phyloP scores from a whole-genome alignment of 2,797 vertebrate species.

The Cercopithecus diana region DNA sequence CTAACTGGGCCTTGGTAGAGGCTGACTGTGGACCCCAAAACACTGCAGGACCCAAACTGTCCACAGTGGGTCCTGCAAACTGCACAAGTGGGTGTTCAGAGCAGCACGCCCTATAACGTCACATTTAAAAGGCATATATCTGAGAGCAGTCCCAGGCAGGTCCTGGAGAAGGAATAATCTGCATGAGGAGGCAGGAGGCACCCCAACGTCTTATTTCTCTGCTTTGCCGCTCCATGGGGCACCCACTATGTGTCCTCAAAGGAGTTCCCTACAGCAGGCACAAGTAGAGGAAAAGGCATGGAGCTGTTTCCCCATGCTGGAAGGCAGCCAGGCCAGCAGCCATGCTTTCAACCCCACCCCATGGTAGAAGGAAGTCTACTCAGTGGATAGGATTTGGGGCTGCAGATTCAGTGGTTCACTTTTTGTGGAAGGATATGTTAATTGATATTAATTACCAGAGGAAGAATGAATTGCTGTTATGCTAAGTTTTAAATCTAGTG shows the following conservation, averaged over 20 bases:
- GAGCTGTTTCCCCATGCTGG: fast-evolving
- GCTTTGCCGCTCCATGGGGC: fast-evolving
- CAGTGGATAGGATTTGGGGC: neutral
- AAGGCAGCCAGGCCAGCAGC: neutral
- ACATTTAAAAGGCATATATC: neutral
- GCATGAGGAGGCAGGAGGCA: fast-evolving
- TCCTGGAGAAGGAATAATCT: neutral
- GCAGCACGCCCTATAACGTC: fast-evolving
- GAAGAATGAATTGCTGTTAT: neutral
- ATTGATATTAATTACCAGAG: neutral
- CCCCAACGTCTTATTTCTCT: fast-evolving
- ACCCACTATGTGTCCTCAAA: fast-evolving
- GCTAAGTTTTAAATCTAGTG: neutral
- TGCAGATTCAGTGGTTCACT: neutral
- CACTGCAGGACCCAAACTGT: neutral
- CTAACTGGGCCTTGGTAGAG: neutral
- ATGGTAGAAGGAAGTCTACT: neutral
- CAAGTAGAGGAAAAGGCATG: fast-evolving
- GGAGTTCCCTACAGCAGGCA: fast-evolving
- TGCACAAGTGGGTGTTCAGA: neutral
- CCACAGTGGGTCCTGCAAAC: too few relatives aligned
- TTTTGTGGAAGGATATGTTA: neutral
- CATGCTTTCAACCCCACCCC: neutral
- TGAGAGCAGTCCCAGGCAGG: neutral
- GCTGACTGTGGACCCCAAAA: neutral